Evolutionary conservation across 2,113 vertebrate species (phyloP).

Genomic region (Opisthocomus hoazin): DNA sequence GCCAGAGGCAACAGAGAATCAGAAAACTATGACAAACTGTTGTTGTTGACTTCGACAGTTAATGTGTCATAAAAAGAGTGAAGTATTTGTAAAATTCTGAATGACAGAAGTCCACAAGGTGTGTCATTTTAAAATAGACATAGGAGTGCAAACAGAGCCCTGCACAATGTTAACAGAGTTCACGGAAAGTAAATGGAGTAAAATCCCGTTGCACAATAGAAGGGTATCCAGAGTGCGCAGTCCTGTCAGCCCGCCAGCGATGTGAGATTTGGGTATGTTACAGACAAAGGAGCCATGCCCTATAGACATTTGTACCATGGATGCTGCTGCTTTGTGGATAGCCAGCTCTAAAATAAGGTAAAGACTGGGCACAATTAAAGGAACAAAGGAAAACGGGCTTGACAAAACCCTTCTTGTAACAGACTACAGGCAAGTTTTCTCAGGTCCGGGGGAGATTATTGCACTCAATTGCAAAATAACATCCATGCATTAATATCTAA

Average conservation of each 20-base stretch:
- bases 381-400: neutral
- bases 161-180: slow-evolving; percentile 31
- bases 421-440: slow-evolving; percentile 10
- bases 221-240: neutral
- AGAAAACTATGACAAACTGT: neutral
- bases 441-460: slow-evolving; percentile 7
- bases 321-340: neutral
- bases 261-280: neutral
- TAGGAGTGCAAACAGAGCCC: slow-evolving; percentile 9
- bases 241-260: neutral
- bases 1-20: neutral
- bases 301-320: neutral
- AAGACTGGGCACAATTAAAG: neutral
- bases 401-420: neutral
- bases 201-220: slow-evolving; percentile 47
- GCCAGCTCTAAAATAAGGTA: neutral
- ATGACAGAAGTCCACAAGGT: slow-evolving; percentile 38
- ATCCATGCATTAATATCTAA: neutral
- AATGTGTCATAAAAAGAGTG: slow-evolving; percentile 11
- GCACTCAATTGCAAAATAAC: neutral
- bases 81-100: slow-evolving; percentile 61
- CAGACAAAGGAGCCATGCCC: neutral
- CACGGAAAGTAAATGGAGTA: slow-evolving; percentile 38
- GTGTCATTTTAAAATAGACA: slow-evolving; percentile 59
- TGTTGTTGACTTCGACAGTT: neutral